These are phyloP conservation scores for pig (Sus scrofa) DNA, from an alignment of 2,113 vertebrate genomes.

Conservation along the genomic window DNA sequence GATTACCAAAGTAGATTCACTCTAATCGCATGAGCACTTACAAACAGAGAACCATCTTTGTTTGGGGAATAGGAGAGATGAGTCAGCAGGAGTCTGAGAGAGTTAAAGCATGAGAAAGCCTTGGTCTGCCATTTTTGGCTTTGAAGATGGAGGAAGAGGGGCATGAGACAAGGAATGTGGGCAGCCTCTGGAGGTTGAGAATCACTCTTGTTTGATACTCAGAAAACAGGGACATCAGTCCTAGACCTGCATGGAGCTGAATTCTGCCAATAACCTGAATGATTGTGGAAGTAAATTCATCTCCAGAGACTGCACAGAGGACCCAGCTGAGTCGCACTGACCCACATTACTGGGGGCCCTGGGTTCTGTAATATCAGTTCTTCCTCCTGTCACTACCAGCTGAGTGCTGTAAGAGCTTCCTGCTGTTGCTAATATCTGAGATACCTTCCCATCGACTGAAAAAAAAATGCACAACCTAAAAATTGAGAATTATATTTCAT, in stretches of 20 bases:
- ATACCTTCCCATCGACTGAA: not conserved
- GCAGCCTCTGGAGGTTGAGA: not conserved
- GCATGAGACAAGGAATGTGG: not conserved
- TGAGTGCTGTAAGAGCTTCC: not conserved
- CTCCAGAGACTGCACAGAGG: not conserved
- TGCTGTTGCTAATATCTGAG: not conserved
- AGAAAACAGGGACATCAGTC: not conserved
- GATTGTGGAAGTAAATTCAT: not conserved
- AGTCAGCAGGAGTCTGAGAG: not conserved
- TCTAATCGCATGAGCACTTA: not conserved
- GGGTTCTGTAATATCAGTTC: not conserved
- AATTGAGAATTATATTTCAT: not conserved
- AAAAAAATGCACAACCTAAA: not conserved
- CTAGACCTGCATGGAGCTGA: not conserved
- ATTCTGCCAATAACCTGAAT: not conserved
- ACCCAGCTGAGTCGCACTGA: not conserved
- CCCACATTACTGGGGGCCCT: not conserved
- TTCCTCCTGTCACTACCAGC: not conserved
- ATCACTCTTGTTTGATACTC: not conserved
- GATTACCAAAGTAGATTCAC: not conserved
- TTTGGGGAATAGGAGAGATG: not conserved
- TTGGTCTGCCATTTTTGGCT: not conserved
- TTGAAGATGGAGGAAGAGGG: not conserved
- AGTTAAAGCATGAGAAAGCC: not conserved
- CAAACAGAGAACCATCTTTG: not conserved